Evolutionary conservation across 2,888 invertebrate genomes (phyloP).

Genomic region (Margaritifera margaritifera): DNA sequence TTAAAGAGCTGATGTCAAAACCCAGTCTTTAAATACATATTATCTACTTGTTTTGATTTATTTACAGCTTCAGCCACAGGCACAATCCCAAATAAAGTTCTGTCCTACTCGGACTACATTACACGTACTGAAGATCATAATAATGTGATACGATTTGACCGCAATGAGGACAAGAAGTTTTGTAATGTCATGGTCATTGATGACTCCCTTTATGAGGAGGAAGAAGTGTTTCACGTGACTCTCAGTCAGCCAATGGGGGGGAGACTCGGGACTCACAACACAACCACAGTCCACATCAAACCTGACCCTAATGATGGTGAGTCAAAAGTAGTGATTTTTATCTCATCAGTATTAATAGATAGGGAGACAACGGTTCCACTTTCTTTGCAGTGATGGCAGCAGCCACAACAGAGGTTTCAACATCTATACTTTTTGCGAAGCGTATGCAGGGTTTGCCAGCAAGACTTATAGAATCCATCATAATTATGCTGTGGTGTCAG

Average conservation of each 20-base stretch:
- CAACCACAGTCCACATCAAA: slow-evolving; percentile 60
- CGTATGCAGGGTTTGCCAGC: no score
- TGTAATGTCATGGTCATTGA: slow-evolving; percentile 70
- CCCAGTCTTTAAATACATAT: background rate
- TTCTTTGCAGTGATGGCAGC: no score
- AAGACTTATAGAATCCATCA: no score
- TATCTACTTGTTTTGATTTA: background rate
- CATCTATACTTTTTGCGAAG: no score
- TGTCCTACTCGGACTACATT: slow-evolving; percentile 71
- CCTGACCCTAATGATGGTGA: slow-evolving; percentile 70
- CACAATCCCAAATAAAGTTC: slow-evolving; percentile 60
- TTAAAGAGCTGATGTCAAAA: background rate
- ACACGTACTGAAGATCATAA: slow-evolving; percentile 62
- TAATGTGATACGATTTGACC: slow-evolving; percentile 64
- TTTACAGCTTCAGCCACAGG: slow-evolving; percentile 67
- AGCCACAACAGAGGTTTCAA: no score
- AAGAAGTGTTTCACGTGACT: slow-evolving; percentile 65
- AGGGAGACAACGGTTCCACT: no score
- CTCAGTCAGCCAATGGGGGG: slow-evolving; percentile 68
- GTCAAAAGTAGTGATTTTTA: slow-evolving; percentile 9
- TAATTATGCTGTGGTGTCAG: no score
- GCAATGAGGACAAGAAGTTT: slow-evolving; percentile 56
- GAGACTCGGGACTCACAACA: slow-evolving; percentile 50
- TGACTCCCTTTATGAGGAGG: slow-evolving; percentile 70
- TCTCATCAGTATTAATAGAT: no score